Evolutionary conservation across 2,797 vertebrate species (phyloP).

Genomic region (Karalla daura): DNA sequence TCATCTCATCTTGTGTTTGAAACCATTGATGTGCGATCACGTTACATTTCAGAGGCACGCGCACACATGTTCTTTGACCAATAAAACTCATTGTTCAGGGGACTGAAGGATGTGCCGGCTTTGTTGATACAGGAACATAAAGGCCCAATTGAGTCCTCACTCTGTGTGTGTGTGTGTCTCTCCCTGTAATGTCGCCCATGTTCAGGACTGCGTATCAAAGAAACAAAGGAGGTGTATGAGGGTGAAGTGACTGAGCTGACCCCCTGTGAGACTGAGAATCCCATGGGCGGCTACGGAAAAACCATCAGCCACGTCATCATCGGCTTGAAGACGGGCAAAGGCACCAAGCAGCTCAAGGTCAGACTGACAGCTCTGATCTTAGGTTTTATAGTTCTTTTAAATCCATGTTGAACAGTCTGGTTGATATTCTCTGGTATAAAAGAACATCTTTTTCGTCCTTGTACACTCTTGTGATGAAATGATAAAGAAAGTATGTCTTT

Average conservation of each 20-base stretch:
- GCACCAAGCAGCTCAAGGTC: slow-evolving; percentile 98
- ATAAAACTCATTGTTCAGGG: slow-evolving; percentile 34
- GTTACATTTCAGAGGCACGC: slow-evolving; percentile 50
- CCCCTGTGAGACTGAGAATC: slow-evolving; percentile 98
- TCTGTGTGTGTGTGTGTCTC: slow-evolving; percentile 14
- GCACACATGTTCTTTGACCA: slow-evolving; percentile 35
- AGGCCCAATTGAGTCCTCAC: slow-evolving; percentile 42
- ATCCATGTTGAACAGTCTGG: no score
- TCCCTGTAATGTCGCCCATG: slow-evolving; percentile 29
- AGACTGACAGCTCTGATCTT: slow-evolving; percentile 26
- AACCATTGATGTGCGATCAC: slow-evolving; percentile 55
- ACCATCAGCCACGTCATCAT: slow-evolving; percentile 99
- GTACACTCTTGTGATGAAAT: no score
- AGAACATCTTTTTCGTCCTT: no score
- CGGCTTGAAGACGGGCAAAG: slow-evolving; percentile 97
- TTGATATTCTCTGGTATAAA: no score
- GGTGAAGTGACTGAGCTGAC: slow-evolving; percentile 98
- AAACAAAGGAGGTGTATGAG: slow-evolving; percentile 99
- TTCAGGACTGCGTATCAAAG: slow-evolving; percentile 96
- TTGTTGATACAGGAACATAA: slow-evolving; percentile 42
- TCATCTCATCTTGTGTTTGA: no score
- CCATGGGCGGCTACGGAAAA: slow-evolving; percentile 98
- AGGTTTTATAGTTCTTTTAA: no score
- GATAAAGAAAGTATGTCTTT: no score
- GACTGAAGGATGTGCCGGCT: slow-evolving; percentile 29